Conservation (phyloP, 2,113 vertebrate species). For the Elaphurus davidianus region DNA sequence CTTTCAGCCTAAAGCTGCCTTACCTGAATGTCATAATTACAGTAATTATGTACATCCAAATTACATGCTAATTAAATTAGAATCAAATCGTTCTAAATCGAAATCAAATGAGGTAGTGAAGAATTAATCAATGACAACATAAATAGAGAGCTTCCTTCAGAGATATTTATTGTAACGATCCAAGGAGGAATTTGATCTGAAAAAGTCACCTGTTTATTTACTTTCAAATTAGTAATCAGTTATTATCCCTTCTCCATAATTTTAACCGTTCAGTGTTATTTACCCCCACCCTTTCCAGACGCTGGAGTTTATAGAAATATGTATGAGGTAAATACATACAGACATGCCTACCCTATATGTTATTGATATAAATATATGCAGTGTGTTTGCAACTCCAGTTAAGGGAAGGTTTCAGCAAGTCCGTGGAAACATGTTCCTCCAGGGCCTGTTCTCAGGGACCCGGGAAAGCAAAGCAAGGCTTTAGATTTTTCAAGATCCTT, state of each 20-base stretch:
- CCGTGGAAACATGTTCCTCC: not conserved
- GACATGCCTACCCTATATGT: constrained; percentile 61
- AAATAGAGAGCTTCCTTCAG: constrained; percentile 90
- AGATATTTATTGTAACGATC: constrained; percentile 90
- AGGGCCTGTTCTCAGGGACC: not conserved
- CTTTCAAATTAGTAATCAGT: constrained; percentile 76
- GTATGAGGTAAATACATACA: constrained; percentile 70
- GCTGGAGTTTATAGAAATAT: constrained; percentile 65
- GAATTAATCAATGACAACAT: constrained; percentile 95
- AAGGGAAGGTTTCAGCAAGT: constrained; percentile 30
- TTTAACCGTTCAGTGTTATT: constrained; percentile 73
- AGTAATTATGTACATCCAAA: constrained; percentile 93
- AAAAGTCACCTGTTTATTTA: constrained; percentile 84
- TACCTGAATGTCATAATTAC: constrained; percentile 94
- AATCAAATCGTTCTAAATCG: constrained; percentile 94
- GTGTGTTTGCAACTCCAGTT: constrained; percentile 2
- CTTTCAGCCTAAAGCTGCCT: constrained; percentile 91
- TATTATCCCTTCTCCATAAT: constrained; percentile 71
- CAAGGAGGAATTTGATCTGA: constrained; percentile 79
- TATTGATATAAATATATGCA: constrained; percentile 53
- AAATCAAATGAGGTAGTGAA: constrained; percentile 91
- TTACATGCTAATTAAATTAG: constrained; percentile 94
- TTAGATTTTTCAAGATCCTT: not conserved
- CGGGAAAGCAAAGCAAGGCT: not conserved
- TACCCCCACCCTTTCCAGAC: constrained; percentile 64